phyloP scores from a whole-genome alignment of 2,797 vertebrate genomes.

The Morelia viridis region DNA sequence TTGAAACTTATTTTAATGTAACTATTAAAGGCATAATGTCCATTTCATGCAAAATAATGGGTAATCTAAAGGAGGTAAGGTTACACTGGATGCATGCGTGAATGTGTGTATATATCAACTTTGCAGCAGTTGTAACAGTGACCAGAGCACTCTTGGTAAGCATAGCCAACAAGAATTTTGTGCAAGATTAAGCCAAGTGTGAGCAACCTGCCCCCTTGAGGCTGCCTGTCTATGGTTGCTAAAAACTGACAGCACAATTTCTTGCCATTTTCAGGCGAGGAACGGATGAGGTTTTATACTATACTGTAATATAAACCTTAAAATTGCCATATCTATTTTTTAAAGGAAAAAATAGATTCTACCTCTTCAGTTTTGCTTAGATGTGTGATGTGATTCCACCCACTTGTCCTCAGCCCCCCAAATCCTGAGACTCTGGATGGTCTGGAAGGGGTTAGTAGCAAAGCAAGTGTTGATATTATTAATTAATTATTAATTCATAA shows the following conservation, averaged over 20 bases:
- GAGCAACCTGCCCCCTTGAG: neutral
- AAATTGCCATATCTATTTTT: neutral
- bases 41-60: neutral
- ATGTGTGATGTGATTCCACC: neutral
- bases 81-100: neutral
- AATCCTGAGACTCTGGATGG: neutral
- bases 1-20: neutral
- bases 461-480: neutral
- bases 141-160: neutral
- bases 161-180: neutral
- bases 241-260: neutral
- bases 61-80: neutral
- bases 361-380: neutral
- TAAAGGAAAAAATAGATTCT: neutral
- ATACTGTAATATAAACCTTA: neutral
- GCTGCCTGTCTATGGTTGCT: neutral
- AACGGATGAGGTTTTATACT: neutral
- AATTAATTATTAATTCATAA: neutral
- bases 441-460: neutral
- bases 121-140: neutral
- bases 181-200: neutral
- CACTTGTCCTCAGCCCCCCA: neutral
- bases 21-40: neutral
- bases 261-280: neutral
- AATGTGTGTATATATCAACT: neutral